Evolutionary conservation across 2,888 invertebrate genomes (phyloP), one percentile per base, ranked within the genome.

Genomic region (Onthophagus sagittarius): DNA sequence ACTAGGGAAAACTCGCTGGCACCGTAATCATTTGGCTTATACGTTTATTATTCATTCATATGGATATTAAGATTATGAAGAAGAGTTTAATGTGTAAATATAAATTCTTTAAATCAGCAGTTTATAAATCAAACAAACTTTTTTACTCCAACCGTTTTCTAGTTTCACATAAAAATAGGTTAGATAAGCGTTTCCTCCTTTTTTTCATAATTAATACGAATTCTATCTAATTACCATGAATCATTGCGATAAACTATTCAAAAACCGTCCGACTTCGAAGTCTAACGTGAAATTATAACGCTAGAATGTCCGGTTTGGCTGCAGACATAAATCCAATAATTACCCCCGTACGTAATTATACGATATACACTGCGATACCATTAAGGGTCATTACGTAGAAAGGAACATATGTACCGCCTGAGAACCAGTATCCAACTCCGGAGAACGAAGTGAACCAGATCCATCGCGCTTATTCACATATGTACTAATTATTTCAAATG

Each of bases 401-500:
- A 69, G 6, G 65, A 72, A 65, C 72, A 72, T 32, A 62, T 72
- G 72, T 72, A 69, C 62, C n/a, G 31, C 32, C 33, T 32, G 67
- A 63, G 67, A 69, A 69, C 67, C 72, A 15, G 72, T 72, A 62
- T 72, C 0, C 72, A 9, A 63, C 63, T 14, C 23, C 23, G 71
- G 31, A 23, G 23, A 53, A 7, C 39, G 39, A 53, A 63, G 31
- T 9, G 23, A 53, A 7, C 39, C 9, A 53, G 39, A 53, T 11
- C 39, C 39, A 53, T 64, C 64, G 23, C 64, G 32, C 32, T 23
- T 23, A 71, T 63, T 71, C 71, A 63, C 71, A 71, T 63, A 72
- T 69, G 69, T 72, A 69, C 72, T 72, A 72, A 72, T 72, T 67
- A 72, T 72, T 53, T 72, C 67, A 62, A 72, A 72, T 69, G 72